phyloP scores from a whole-genome alignment of 2,113 vertebrate species.

The Corythoichthys haematopterus region DNA sequence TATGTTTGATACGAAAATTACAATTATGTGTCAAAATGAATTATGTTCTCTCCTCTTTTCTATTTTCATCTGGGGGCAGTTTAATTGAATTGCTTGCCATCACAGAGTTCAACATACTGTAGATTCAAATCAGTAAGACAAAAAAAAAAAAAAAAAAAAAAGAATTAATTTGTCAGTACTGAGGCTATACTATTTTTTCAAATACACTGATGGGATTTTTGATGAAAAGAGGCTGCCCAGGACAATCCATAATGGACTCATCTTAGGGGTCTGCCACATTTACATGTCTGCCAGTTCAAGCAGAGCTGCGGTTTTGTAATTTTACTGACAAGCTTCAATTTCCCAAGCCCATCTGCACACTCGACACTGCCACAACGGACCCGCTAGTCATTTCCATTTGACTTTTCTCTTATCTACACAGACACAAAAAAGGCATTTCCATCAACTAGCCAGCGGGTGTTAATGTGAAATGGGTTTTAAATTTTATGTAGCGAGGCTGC shows the following conservation, averaged over 20 bases:
- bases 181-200: constrained; percentile 33
- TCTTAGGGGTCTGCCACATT: constrained; percentile 53
- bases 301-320: constrained; percentile 56
- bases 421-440: constrained; percentile 60
- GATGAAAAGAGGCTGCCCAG: constrained; percentile 52
- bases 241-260: constrained; percentile 52
- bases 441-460: constrained; percentile 67
- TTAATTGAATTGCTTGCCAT: constrained; percentile 27
- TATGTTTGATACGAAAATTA: constrained; percentile 5
- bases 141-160: constrained; percentile 13
- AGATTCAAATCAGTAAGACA: constrained; percentile 29
- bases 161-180: constrained; percentile 50
- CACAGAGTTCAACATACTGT: constrained; percentile 22
- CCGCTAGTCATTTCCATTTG: constrained; percentile 70
- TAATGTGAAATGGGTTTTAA: constrained; percentile 67
- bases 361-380: constrained; percentile 53
- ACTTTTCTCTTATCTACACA: constrained; percentile 73
- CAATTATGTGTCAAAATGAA: constrained; percentile 8
- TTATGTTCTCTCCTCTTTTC: background rate
- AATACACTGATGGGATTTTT: constrained; percentile 66
- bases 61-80: constrained; percentile 13
- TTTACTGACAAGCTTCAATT: constrained; percentile 74
- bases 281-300: constrained; percentile 57
- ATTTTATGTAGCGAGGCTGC: constrained; percentile 66
- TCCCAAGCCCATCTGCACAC: constrained; percentile 50